A percentile compares a stretch with the other conserved stretches of the same genome.
Evolutionary conservation across 1,140 invertebrate species (phyloP).

Genomic region (Platorchestia sp.): DNA sequence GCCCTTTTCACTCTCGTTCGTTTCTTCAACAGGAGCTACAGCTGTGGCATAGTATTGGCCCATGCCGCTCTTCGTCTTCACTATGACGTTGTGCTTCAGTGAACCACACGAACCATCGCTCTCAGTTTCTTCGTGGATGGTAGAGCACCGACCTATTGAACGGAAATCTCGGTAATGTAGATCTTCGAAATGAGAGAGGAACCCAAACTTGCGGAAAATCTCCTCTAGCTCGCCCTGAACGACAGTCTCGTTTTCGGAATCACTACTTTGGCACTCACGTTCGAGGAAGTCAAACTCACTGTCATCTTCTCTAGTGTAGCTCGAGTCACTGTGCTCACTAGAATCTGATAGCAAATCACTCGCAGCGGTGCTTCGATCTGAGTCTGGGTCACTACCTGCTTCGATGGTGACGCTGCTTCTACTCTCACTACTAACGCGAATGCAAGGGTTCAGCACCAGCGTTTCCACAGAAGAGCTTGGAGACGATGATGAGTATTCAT

Average conservation of each 20-base stretch:
- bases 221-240: constrained; percentile 5
- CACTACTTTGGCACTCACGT: background rate
- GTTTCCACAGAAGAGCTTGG: constrained; percentile 24
- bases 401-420: constrained; percentile 15
- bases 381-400: background rate
- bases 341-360: constrained; percentile 3
- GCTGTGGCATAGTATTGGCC: constrained; percentile 43
- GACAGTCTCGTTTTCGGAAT: constrained; percentile 9
- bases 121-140: constrained; percentile 45
- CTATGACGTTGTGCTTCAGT: constrained; percentile 29
- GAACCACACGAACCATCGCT: constrained; percentile 41
- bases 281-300: constrained; percentile 37
- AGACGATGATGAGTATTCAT: constrained; percentile 23
- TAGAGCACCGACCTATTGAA: constrained; percentile 24
- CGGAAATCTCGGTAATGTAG: constrained; percentile 25
- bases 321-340: background rate
- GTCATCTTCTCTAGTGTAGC: background rate
- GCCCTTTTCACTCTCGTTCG: background rate
- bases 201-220: constrained; percentile 31
- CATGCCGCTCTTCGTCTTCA: constrained; percentile 38
- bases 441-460: constrained; percentile 17
- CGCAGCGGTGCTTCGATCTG: background rate
- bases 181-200: constrained; percentile 22
- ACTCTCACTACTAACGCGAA: background rate
- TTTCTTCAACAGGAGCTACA: constrained; percentile 44